phyloP scores from a whole-genome alignment of 2,888 invertebrate species.

The Drosophila greeni region DNA sequence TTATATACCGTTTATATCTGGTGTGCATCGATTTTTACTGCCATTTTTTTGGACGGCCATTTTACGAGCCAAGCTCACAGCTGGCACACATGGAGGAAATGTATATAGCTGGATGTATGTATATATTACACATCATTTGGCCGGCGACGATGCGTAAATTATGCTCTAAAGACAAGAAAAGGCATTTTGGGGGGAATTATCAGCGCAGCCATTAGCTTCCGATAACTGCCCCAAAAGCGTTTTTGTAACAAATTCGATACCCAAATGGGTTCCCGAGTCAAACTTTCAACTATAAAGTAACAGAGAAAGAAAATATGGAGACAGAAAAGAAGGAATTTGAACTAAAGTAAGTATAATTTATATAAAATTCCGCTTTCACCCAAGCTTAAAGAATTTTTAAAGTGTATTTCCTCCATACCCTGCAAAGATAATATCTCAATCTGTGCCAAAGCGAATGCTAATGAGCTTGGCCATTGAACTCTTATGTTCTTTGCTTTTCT shows the following conservation, averaged over 20 bases:
- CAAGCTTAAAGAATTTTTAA: not conserved
- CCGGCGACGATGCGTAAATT: conserved; percentile 52
- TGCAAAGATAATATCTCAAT: conserved; percentile 2
- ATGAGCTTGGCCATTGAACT: conserved; percentile 12
- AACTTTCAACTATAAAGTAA: conserved; percentile 11
- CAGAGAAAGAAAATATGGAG: not conserved
- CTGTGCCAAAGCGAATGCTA: conserved; percentile 13
- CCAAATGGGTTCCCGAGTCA: conserved; percentile 12
- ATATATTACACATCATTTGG: conserved; percentile 63
- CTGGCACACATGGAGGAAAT: conserved; percentile 43
- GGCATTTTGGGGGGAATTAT: conserved; percentile 48
- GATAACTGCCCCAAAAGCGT: conserved; percentile 37
- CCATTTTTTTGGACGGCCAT: conserved; percentile 41
- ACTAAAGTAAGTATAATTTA: too few relatives aligned
- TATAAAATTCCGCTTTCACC: too few relatives aligned
- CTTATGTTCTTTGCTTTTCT: not conserved
- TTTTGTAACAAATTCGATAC: conserved; percentile 33
- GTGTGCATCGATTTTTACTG: conserved; percentile 64
- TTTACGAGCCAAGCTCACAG: conserved; percentile 58
- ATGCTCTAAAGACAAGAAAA: conserved; percentile 32
- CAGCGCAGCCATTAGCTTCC: conserved; percentile 61
- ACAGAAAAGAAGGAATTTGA: not conserved
- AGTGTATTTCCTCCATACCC: not conserved
- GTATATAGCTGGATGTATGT: conserved; percentile 12
- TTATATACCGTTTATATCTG: conserved; percentile 30